A percentile compares a stretch with the other conserved stretches of the same genome.
phyloP scores from a whole-genome alignment of 1,140 invertebrate genomes.

The Aphaenogaster ashmeadi region DNA sequence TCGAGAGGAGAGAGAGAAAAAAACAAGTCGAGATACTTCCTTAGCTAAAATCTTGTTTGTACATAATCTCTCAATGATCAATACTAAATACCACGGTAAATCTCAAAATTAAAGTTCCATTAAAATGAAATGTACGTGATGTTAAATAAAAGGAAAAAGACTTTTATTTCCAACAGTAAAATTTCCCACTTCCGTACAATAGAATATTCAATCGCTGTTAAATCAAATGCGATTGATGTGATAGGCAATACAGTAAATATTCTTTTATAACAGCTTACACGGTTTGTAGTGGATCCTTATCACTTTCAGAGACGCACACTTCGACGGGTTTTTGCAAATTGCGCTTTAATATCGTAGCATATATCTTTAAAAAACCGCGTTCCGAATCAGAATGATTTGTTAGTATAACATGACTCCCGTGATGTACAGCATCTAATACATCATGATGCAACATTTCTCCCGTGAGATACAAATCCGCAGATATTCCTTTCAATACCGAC shows the following conservation, averaged over 20 bases:
- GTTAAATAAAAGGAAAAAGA: neutral
- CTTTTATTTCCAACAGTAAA: neutral
- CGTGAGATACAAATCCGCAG: constrained; percentile 95
- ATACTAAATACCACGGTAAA: neutral
- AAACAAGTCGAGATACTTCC: neutral
- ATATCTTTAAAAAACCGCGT: constrained; percentile 93
- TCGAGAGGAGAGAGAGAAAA: neutral
- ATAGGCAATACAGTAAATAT: neutral
- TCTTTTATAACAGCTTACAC: constrained; percentile 79
- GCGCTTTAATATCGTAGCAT: constrained; percentile 87
- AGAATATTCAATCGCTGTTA: neutral
- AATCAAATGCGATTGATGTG: neutral
- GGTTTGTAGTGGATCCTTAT: constrained; percentile 91
- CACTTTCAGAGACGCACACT: constrained; percentile 91
- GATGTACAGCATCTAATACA: constrained; percentile 94
- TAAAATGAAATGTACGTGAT: neutral
- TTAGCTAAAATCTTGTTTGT: neutral
- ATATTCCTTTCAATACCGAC: constrained; percentile 91
- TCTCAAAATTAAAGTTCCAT: constrained; percentile 28
- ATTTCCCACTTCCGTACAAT: neutral
- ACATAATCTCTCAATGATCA: neutral
- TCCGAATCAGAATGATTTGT: constrained; percentile 99
- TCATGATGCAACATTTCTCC: constrained; percentile 99
- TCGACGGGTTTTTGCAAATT: constrained; percentile 88
- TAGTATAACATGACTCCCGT: constrained; percentile 93